phyloP scores from a whole-genome alignment of 1,140 invertebrate genomes.

The Meloidogyne floridensis region DNA sequence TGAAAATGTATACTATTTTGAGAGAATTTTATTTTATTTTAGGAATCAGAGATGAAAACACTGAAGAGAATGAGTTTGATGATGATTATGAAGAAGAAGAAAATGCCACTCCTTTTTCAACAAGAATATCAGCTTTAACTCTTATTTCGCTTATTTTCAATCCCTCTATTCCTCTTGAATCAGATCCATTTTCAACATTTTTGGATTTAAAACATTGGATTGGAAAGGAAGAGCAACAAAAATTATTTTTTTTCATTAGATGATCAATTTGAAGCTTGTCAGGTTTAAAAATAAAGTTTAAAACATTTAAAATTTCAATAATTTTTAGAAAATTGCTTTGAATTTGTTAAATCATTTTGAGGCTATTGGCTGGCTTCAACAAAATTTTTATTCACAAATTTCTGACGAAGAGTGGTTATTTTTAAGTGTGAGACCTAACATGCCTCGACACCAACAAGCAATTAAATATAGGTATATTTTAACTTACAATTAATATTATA shows the following conservation, averaged over 20 bases:
- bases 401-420: constrained; percentile 19
- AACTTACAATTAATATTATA: background rate
- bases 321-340: constrained; percentile 22
- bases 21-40: too few relatives aligned
- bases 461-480: constrained; percentile 13
- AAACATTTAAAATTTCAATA: background rate
- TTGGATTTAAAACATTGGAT: background rate
- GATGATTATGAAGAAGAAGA: background rate
- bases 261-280: constrained; percentile 27
- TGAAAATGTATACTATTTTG: too few relatives aligned
- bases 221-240: background rate
- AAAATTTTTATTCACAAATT: constrained; percentile 4
- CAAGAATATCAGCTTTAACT: background rate
- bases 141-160: constrained; percentile 4
- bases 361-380: background rate
- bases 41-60: background rate
- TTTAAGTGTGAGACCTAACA: constrained; percentile 2
- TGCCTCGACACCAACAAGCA: constrained; percentile 17
- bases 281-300: background rate
- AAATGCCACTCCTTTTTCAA: background rate
- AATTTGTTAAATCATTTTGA: constrained; percentile 3
- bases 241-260: constrained; percentile 7
- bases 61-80: background rate
- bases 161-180: background rate
- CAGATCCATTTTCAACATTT: background rate